Conservation (phyloP, 2,888 invertebrate species). For the Cerceris rybyensis region DNA sequence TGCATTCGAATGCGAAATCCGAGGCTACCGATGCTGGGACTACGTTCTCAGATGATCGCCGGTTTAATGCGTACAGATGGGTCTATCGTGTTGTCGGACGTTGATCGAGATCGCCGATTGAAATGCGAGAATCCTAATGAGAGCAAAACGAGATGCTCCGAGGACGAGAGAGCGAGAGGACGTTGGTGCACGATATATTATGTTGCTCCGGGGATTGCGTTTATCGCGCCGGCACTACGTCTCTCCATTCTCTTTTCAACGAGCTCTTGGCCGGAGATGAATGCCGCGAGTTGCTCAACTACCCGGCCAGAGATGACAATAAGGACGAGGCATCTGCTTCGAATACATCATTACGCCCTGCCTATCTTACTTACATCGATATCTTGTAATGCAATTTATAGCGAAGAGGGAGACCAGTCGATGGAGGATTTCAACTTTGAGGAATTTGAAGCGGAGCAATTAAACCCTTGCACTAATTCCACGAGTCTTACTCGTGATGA, state of each 20-base stretch:
- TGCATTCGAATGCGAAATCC: slow-evolving; percentile 1
- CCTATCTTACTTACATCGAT: background rate
- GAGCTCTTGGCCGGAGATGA: slow-evolving; percentile 26
- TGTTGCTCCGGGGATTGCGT: slow-evolving; percentile 32
- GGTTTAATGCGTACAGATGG: slow-evolving; percentile 22
- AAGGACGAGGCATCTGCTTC: slow-evolving; percentile 13
- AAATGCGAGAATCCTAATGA: slow-evolving; percentile 27
- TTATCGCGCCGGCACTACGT: slow-evolving; percentile 34
- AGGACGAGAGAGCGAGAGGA: slow-evolving; percentile 1
- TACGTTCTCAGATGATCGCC: slow-evolving; percentile 11
- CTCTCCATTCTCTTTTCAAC: slow-evolving; percentile 37
- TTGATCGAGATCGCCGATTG: slow-evolving; percentile 34
- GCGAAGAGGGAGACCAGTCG: background rate
- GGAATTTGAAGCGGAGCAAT: too few species aligned
- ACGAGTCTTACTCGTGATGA: too few species aligned
- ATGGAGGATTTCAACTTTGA: background rate
- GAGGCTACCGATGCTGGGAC: background rate
- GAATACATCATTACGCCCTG: slow-evolving; percentile 5
- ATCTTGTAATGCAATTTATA: slow-evolving; percentile 24
- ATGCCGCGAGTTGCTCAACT: slow-evolving; percentile 29
- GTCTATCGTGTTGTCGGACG: slow-evolving; percentile 19
- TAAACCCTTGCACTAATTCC: too few species aligned
- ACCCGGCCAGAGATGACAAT: slow-evolving; percentile 29
- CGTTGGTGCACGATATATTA: slow-evolving; percentile 24
- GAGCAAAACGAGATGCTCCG: background rate